Evolutionary conservation across 92 coral and sea anemone genomes (phyloP).

Genomic region (Phenganax stokvisi): DNA sequence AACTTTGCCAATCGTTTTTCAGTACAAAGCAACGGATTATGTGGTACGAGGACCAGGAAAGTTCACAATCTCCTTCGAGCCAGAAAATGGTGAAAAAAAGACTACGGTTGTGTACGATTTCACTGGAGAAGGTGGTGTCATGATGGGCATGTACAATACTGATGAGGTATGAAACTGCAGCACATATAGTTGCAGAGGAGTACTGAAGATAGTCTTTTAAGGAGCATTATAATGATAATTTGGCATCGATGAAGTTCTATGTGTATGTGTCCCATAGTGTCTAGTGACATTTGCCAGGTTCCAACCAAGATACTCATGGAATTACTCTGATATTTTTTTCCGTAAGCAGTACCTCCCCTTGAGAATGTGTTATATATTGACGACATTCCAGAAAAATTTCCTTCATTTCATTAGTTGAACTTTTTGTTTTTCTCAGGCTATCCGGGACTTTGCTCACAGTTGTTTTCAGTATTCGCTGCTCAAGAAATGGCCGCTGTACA

Average conservation of each 20-base stretch:
- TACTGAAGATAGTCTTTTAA: no score
- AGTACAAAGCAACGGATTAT: conserved; percentile 97
- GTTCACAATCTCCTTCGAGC: conserved; percentile 84
- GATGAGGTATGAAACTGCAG: conserved; percentile 64
- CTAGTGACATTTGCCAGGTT: not conserved
- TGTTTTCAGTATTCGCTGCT: conserved; percentile 86
- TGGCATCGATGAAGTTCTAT: not conserved
- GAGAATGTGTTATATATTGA: no score
- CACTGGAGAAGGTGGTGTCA: conserved; percentile 94
- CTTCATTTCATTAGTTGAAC: not conserved
- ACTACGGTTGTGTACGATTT: conserved; percentile 95
- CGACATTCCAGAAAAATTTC: no score
- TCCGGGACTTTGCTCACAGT: conserved; percentile 98
- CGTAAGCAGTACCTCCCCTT: no score
- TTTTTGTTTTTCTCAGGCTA: conserved; percentile 54
- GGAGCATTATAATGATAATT: no score
- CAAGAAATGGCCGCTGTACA: conserved; percentile 88
- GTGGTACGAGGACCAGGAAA: conserved; percentile 92
- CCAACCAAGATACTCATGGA: not conserved
- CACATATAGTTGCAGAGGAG: not conserved
- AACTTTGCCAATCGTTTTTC: not conserved
- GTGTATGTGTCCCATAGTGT: not conserved
- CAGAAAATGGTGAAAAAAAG: conserved; percentile 76
- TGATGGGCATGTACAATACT: conserved; percentile 99
- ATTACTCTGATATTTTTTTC: no score